Evolutionary conservation across 2,797 vertebrate species (phyloP), one percentile per base, ranked within the genome.

Genomic region (Darevskia mixta): DNA sequence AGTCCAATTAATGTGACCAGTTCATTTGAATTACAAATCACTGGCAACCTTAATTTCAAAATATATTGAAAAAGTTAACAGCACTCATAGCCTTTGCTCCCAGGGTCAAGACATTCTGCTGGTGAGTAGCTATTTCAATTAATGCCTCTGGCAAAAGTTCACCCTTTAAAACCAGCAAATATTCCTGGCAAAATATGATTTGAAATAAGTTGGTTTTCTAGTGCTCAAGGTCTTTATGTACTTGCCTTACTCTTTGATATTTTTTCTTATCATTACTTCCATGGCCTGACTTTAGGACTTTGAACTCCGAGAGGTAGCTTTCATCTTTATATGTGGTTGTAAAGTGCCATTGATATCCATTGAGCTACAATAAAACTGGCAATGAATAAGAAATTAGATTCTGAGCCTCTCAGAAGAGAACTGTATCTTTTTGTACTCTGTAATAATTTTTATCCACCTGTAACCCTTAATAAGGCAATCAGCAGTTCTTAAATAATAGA

Each of bases 241-340:
- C 20, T 23, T 27, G 38, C 7, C 73, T 43, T 76, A 76, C 38
- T 13, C 20, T 76, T 7, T 64, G 79, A 81, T 81, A 64, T 66
- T 66, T 81, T 43, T 78, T 64, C 76, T 81, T 66, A 81, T 38
- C 78, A 35, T 81, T 81, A 64, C 15, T 81, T 81, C 79, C 35
- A 38, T 66, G 27, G 58, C 11, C 58, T 66, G 58, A 81, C 66
- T 67, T 67, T 67, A 67, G 66, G 66, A 67, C 43, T 45, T 78
- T 78, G 76, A 77, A 77, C 38, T 43, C 38, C 75, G 45, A 45
- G 25, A 77, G 41, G 66, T 67, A 67, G 27, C 66, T 67, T 67
- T 27, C 27, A 49, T 78, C 27, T 78, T 78, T 45, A 78, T 78
- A 13, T 78, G 43, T 78, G 76, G 25, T 43, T 78, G 43, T 78